Evolutionary conservation across 2,113 vertebrate species (phyloP).

Genomic region (Saimiri boliviensis): DNA sequence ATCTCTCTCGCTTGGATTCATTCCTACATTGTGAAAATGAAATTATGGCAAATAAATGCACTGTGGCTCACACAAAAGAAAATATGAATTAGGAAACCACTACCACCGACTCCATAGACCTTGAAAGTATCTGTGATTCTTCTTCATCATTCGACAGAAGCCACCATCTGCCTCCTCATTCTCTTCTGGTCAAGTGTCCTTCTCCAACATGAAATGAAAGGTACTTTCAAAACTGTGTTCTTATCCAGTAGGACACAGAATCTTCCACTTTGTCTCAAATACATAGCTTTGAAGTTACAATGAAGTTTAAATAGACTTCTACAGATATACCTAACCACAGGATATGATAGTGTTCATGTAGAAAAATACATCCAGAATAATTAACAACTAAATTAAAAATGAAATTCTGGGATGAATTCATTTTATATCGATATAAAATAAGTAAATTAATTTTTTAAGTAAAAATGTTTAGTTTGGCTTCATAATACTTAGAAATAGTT

Average conservation of each 20-base stretch:
- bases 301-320: neutral
- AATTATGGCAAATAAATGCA: neutral
- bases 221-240: neutral
- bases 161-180: neutral
- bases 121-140: neutral
- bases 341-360: neutral
- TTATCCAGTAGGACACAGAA: neutral
- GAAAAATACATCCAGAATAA: neutral
- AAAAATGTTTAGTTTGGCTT: neutral
- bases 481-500: neutral
- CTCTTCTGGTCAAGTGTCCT: neutral
- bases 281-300: neutral
- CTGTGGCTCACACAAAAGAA: neutral
- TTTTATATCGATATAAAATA: neutral
- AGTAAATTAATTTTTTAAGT: neutral
- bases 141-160: neutral
- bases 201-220: neutral
- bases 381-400: neutral
- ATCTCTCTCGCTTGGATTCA: neutral
- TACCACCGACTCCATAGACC: neutral
- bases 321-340: neutral
- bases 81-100: neutral
- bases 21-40: neutral
- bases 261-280: neutral
- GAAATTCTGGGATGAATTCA: neutral